Base-by-base conservation (phyloP, 2,888 invertebrate species). In the Xylota sylvarum region DNA sequence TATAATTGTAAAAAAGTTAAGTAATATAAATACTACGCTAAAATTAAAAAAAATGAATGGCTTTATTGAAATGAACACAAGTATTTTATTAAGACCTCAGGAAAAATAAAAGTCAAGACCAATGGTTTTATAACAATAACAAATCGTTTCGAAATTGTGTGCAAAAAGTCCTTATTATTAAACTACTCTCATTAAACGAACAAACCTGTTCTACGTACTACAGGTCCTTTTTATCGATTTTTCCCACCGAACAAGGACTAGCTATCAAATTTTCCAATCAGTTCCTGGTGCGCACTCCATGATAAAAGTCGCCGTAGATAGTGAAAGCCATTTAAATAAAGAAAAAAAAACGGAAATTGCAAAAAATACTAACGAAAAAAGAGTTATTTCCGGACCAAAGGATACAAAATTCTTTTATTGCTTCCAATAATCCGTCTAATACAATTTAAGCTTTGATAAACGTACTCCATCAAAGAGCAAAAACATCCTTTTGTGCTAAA, bases 161-260 rank as follows among this genome's bases (percentile, higher is more conserved):
- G 3, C 23, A 23, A 23, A 23, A 23, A 2, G 23, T 23, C 23
- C n/a, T n/a, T 5, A 9, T 0, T 2, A 3, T 10, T 9, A 12
- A 43, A 37, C 30, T 40, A 4, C 35, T 48, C 55, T 14, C 9
- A 46, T 12, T 2, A 48, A 84, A 73, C 84, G 27, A 84, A 84
- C 84, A 70, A 17, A 76, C 62, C 80, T 52, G 17, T 14, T 7
- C 5, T 62, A 88, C 77, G 88, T 88, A 89, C 89, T 88, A 89
- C 90, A 90, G 89, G 89, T 89, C 88, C 90, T 90, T 89, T 89
- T 88, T 89, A 90, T 90, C 88, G 90, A 90, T 90, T 90, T 90
- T 89, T 88, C 88, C 79, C 32, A 79, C 48, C 46, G 50, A 84
- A n/a, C 62, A 58, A 48, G 65, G 55, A 64, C 65, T 40, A 60